Evolutionary conservation across 2,113 vertebrate genomes (phyloP), one percentile per base, ranked within the genome.

Genomic region (Pampusana beccarii): DNA sequence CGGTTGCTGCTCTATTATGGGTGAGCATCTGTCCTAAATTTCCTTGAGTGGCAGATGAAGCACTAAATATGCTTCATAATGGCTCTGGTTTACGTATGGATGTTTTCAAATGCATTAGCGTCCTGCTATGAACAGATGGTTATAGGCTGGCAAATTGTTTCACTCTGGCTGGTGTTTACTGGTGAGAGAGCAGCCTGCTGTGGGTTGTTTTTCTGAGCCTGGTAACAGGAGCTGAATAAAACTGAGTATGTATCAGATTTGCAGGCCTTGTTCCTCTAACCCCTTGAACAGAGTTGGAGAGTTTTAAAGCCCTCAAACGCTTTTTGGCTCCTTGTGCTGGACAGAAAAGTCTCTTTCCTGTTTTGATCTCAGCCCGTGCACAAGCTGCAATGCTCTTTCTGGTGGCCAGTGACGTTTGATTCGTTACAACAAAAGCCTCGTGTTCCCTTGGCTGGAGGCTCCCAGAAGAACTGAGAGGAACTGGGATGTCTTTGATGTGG

Each of bases 21-120:
- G 90, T 84, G 57, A 85, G 93, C 92, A 92, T 96, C 93, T 97
- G 92, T 86, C 93, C 93, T 90, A 87, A 96, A 97, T 92, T 90
- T 96, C 44, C 77, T 69, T 86, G 92, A 96, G 57, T 79, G 86
- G 93, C 93, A 95, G 92, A 78, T 72, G 90, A 96, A 93, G 95
- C 69, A 31, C 90, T 94, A 84, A 95, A 92, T 84, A 84, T 79
- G 75, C 93, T 95, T 84, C 78, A 23, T 88, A 86, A 90, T 90
- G 92, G 92, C 74, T 93, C 84, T 91, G 92, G 16, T 94, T 95
- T 86, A 61, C 0, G 7, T 93, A 61, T 90, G 92, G 90, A 33
- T 95, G 92, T 96, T 93, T 94, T 93, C 77, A 88, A 88, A 40
- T 91, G 88, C 95, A 66, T 93, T 88, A 96, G 82, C 0, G 16